These are phyloP conservation scores for Himalopsyche japonica DNA, from an alignment of 2,888 invertebrate species.

Conservation along the genomic window DNA sequence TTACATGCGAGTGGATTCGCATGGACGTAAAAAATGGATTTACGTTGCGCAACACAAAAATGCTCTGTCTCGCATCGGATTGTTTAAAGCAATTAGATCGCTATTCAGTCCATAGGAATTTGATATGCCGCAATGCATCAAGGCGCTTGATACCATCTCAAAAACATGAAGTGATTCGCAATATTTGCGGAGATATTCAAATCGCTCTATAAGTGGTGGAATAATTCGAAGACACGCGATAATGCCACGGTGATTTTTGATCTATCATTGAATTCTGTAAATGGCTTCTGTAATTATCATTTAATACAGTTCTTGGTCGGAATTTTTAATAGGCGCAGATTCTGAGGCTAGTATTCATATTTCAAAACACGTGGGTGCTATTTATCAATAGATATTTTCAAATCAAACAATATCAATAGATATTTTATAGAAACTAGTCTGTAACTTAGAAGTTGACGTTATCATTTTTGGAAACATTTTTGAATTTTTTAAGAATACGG, in stretches of 20 bases:
- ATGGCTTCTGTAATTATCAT: too few species aligned
- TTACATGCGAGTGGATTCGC: background rate
- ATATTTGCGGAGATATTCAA: background rate
- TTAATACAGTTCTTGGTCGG: too few species aligned
- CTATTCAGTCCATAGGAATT: constrained; percentile 23
- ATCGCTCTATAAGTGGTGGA: background rate
- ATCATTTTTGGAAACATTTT: too few species aligned
- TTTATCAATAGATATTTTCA: too few species aligned
- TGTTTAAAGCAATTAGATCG: constrained; percentile 24
- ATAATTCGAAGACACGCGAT: background rate
- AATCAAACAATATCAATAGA: too few species aligned
- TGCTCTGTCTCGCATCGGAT: background rate
- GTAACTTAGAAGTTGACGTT: too few species aligned
- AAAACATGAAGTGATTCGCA: background rate
- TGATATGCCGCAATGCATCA: constrained; percentile 24
- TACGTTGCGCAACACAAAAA: background rate
- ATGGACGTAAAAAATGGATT: background rate
- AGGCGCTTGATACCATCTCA: constrained; percentile 15
- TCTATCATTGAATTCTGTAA: too few species aligned
- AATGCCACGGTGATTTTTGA: background rate
- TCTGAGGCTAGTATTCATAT: too few species aligned
- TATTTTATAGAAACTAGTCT: too few species aligned
- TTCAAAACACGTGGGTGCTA: too few species aligned
- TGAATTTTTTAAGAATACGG: too few species aligned
- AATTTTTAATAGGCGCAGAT: too few species aligned